Percentiles rank a stretch among this genome's conserved stretches.
Conservation (phyloP, 2,113 vertebrate species). For the Rhynchomys soricoides region DNA sequence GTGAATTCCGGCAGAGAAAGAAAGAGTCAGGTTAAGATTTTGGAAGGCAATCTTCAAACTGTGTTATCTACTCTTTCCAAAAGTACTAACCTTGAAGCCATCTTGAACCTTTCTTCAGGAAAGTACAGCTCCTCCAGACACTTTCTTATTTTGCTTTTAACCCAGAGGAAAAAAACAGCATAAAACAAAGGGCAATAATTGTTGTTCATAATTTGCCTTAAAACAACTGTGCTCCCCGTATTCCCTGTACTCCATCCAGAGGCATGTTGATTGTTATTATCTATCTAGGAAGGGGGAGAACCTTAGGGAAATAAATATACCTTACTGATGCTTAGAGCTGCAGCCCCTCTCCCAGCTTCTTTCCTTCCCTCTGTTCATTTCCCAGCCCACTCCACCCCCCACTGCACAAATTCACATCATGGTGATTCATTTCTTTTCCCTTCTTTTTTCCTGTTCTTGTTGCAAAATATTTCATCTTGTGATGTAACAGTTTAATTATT, state of each 20-base stretch:
- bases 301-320: not conserved
- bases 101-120: not conserved
- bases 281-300: not conserved
- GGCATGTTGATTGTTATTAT: not conserved
- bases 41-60: not conserved
- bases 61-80: not conserved
- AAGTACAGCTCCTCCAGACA: not conserved
- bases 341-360: not conserved
- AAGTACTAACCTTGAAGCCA: not conserved
- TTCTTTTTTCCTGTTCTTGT: not conserved
- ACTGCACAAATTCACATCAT: no score
- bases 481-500: conserved; percentile 60
- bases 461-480: conserved; percentile 47
- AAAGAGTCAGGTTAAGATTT: not conserved
- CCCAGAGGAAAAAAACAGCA: not conserved
- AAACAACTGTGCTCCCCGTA: not conserved
- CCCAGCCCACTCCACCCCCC: not conserved
- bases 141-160: not conserved
- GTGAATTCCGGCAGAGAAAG: not conserved
- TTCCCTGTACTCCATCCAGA: not conserved
- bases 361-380: not conserved
- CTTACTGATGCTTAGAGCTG: not conserved
- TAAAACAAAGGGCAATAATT: not conserved
- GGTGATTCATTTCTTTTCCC: not conserved
- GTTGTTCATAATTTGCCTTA: not conserved